Evolutionary conservation across 2,888 invertebrate species (phyloP).

Genomic region (Tipula vernalis): DNA sequence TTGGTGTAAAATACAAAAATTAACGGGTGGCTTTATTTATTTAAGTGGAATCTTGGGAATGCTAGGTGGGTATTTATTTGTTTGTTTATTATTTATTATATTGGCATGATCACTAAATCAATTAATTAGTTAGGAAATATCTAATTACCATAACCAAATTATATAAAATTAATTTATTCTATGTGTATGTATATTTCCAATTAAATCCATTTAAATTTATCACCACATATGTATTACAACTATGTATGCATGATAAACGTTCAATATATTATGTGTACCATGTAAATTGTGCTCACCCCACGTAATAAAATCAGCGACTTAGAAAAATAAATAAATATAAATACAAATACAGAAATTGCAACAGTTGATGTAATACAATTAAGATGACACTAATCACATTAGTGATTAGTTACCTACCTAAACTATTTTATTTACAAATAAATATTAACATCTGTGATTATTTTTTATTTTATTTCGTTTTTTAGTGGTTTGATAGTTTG

Average conservation of each 20-base stretch:
- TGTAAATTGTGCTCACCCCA: not conserved
- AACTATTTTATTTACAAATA: not conserved
- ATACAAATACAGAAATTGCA: not conserved
- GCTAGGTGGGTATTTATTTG: not conserved
- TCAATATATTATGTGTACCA: not conserved
- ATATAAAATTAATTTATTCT: not conserved
- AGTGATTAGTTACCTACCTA: not conserved
- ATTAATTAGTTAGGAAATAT: not conserved
- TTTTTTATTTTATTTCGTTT: not conserved
- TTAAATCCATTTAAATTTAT: not conserved
- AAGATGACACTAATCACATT: slow-evolving; percentile 11
- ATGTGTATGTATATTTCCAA: not conserved
- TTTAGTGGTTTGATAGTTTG: not conserved
- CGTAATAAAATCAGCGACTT: not conserved
- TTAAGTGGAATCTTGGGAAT: not conserved
- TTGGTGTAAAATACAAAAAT: not conserved
- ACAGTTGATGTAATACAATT: slow-evolving; percentile 10
- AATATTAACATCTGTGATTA: not conserved
- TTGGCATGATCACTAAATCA: not conserved
- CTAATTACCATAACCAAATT: not conserved
- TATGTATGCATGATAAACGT: not conserved
- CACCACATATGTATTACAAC: not conserved
- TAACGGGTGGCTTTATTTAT: not conserved
- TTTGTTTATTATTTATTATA: not conserved
- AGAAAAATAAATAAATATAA: not conserved